A percentile compares a stretch with the other conserved stretches of the same genome.
Evolutionary conservation across 2,113 vertebrate species (phyloP).

Genomic region (Mystacornis crossleyi): DNA sequence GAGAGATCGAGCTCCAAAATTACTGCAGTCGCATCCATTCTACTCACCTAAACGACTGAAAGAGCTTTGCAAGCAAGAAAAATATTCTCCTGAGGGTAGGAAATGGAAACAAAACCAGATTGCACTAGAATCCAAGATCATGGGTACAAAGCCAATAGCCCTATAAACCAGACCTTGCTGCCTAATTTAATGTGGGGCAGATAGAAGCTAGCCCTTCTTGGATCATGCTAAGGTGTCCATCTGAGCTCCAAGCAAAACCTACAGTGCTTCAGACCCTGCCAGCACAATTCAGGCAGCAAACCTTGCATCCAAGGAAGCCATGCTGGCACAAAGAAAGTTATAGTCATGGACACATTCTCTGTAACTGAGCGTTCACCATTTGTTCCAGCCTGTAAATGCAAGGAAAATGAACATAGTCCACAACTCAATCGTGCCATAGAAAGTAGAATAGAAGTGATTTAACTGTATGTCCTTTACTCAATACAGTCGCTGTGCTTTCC

Average conservation of each 20-base stretch:
- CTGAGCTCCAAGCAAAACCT: not conserved
- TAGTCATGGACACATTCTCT: not conserved
- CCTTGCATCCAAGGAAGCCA: not conserved
- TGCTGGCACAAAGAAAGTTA: not conserved
- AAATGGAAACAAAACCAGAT: not conserved
- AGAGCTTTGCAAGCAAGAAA: not conserved
- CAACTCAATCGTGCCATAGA: constrained; percentile 28
- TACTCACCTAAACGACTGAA: not conserved
- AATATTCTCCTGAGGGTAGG: not conserved
- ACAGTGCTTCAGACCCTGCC: not conserved
- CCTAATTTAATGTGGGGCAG: not conserved
- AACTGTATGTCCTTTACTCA: not conserved
- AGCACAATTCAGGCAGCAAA: not conserved
- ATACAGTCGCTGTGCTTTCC: not conserved
- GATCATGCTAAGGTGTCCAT: not conserved
- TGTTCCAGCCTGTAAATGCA: constrained; percentile 32
- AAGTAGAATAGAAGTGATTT: constrained; percentile 30
- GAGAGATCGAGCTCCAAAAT: not conserved
- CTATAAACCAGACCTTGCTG: not conserved
- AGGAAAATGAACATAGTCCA: constrained; percentile 43
- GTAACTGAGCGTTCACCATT: constrained; percentile 27
- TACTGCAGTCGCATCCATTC: not conserved
- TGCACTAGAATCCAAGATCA: not conserved
- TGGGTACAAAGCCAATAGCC: not conserved
- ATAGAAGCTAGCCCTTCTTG: not conserved